Evolutionary conservation across 2,888 invertebrate species (phyloP).

Genomic region (Catonia carolina): DNA sequence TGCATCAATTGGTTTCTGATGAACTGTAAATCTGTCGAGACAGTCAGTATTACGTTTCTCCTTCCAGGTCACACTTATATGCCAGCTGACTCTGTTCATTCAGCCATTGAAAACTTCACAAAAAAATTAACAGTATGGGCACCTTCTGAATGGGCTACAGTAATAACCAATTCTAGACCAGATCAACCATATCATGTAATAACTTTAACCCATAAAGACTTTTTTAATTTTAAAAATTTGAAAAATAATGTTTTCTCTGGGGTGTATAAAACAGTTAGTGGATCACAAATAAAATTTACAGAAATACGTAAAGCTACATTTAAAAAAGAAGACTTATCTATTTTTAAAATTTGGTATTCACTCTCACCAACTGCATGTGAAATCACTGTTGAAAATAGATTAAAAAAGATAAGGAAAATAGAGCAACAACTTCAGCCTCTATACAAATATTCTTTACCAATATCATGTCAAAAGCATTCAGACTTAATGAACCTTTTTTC

Average conservation of each 20-base stretch:
- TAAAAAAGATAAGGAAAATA: too few relatives aligned
- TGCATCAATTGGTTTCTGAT: slow-evolving; percentile 24
- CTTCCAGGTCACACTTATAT: slow-evolving; percentile 38
- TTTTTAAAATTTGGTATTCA: too few relatives aligned
- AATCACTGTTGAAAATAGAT: too few relatives aligned
- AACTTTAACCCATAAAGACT: slow-evolving; percentile 1
- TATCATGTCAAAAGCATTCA: too few relatives aligned
- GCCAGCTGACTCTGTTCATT: slow-evolving; percentile 34
- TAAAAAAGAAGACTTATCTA: too few relatives aligned
- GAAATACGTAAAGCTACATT: too few relatives aligned
- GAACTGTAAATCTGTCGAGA: slow-evolving; percentile 28
- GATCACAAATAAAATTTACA: too few relatives aligned
- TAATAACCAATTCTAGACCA: slow-evolving; percentile 23
- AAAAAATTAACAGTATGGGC: slow-evolving; percentile 28
- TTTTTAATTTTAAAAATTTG: slow-evolving; percentile 4
- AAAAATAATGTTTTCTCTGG: slow-evolving; percentile 2
- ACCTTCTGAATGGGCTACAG: slow-evolving; percentile 30
- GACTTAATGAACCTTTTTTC: too few relatives aligned
- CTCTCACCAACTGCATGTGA: too few relatives aligned
- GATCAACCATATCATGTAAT: slow-evolving; percentile 13
- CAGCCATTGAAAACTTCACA: slow-evolving; percentile 24
- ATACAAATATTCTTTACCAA: too few relatives aligned
- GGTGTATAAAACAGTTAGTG: too few relatives aligned
- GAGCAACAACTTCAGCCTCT: too few relatives aligned
- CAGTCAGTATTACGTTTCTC: slow-evolving; percentile 36